Evolutionary conservation across 2,797 vertebrate species (phyloP).

Genomic region (Hafferia zeledoni): DNA sequence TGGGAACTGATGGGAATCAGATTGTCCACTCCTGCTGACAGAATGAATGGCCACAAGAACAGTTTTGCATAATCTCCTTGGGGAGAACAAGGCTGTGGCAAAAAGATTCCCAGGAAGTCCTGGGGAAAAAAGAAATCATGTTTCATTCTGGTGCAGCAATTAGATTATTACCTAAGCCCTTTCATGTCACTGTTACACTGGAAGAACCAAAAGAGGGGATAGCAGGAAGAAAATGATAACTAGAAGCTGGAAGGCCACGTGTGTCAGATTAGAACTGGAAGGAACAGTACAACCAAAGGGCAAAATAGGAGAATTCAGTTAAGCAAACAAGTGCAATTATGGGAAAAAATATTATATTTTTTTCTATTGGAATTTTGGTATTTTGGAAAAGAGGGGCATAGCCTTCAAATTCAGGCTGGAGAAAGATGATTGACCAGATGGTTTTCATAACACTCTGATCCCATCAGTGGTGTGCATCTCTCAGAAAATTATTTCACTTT

Average conservation of each 20-base stretch:
- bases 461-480: background rate
- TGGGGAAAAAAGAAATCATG: background rate
- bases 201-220: background rate
- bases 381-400: background rate
- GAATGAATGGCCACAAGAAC: background rate
- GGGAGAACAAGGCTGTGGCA: background rate
- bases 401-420: background rate
- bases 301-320: background rate
- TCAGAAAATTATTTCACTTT: background rate
- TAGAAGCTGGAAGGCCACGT: background rate
- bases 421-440: background rate
- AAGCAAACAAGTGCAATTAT: background rate
- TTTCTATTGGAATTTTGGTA: background rate
- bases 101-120: background rate
- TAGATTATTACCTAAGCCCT: background rate
- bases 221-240: background rate
- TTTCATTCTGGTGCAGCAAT: conserved; percentile 5
- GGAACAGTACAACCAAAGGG: background rate
- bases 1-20: conserved; percentile 2
- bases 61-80: background rate
- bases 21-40: background rate
- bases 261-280: background rate
- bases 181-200: background rate
- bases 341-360: background rate
- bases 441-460: background rate